Conservation (phyloP, 2,113 vertebrate species). For the Harpagus bidentatus region DNA sequence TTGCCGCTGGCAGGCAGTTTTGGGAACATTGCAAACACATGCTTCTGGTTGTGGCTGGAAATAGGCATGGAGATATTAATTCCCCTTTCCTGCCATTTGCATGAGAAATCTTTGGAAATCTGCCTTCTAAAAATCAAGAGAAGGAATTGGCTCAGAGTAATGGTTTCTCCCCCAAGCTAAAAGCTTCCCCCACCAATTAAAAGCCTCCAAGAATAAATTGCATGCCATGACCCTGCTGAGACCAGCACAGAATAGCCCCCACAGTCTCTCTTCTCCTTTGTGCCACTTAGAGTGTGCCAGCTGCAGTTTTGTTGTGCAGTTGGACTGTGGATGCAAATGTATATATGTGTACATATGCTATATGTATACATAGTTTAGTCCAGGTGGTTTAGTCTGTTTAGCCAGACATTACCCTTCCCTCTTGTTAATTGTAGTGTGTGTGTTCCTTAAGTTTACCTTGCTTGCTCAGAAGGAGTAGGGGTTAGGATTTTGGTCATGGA, state of each 20-base stretch:
- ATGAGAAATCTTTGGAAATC: neutral
- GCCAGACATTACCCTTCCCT: neutral
- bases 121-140: neutral
- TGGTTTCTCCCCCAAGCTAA: neutral
- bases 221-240: neutral
- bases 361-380: neutral
- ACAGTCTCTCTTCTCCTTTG: fast-evolving
- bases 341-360: neutral
- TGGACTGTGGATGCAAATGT: neutral
- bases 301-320: neutral
- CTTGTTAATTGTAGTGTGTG: neutral
- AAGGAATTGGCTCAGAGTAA: neutral
- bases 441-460: neutral
- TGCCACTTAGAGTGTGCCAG: neutral
- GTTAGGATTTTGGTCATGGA: neutral
- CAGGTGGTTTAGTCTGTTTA: neutral
- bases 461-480: neutral
- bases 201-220: neutral
- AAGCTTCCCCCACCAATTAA: neutral
- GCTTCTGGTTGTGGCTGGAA: neutral
- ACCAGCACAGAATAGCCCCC: neutral
- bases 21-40: neutral
- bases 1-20: neutral
- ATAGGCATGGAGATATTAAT: neutral
- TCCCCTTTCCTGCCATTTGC: neutral